Evolutionary conservation across 1,140 invertebrate genomes (phyloP).

Genomic region (Drosophila jambulina): DNA sequence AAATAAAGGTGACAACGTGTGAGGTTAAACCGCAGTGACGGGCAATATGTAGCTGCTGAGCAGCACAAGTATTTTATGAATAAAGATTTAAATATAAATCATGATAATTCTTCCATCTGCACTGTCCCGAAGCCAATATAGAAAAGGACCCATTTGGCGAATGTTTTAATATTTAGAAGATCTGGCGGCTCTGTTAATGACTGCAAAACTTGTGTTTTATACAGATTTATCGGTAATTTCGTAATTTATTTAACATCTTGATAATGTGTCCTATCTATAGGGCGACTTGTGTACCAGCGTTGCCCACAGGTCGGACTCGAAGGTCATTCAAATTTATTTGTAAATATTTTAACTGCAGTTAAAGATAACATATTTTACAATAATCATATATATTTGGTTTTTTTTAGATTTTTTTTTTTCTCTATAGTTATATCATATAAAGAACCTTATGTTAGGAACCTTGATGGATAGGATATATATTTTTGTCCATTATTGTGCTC

Average conservation of each 20-base stretch:
- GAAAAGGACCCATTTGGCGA: no score
- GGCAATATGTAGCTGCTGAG: slow-evolving; percentile 18
- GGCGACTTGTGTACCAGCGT: no score
- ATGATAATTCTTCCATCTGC: background rate
- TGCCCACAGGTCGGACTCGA: no score
- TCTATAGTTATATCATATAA: no score
- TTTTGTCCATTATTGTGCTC: background rate
- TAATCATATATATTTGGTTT: no score
- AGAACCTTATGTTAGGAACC: background rate
- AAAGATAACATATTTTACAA: no score
- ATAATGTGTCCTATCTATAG: no score
- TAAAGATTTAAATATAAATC: slow-evolving; percentile 36
- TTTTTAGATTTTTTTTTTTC: no score
- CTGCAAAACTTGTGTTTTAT: background rate
- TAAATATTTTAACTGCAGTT: no score
- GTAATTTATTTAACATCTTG: no score
- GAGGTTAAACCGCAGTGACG: slow-evolving; percentile 61
- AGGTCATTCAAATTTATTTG: no score
- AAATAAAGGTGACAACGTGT: slow-evolving; percentile 48
- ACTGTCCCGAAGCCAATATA: background rate
- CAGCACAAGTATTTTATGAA: slow-evolving; percentile 26
- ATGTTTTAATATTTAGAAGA: background rate
- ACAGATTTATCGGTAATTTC: no score
- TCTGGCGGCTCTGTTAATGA: background rate
- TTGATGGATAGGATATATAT: background rate